phyloP scores from a whole-genome alignment of 1,140 invertebrate species.

The Hestina assimilis region DNA sequence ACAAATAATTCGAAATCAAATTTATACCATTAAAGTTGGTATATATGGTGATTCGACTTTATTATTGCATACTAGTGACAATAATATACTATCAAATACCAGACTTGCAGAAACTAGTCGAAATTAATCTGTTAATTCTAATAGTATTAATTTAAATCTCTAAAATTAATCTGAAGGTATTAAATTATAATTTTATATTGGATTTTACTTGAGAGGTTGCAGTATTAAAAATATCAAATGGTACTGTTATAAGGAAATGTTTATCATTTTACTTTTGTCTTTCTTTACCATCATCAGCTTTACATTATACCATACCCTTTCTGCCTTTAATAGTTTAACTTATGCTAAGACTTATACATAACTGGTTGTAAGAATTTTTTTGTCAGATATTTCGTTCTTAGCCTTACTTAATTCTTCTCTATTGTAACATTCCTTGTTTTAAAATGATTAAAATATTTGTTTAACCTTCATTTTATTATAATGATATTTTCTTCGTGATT shows the following conservation, averaged over 20 bases:
- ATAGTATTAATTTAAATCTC: no score
- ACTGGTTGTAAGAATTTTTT: background rate
- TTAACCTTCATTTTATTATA: background rate
- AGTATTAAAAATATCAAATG: background rate
- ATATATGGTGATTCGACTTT: no score
- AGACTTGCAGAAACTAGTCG: no score
- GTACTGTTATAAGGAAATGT: background rate
- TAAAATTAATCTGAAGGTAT: no score
- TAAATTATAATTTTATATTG: background rate
- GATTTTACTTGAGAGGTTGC: background rate
- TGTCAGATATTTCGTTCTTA: constrained; percentile 10
- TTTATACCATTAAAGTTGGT: no score
- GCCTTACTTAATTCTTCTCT: no score
- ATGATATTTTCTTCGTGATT: background rate
- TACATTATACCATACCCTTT: constrained; percentile 1
- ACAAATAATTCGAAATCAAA: no score
- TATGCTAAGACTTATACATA: constrained; percentile 9
- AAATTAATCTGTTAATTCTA: no score
- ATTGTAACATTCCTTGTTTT: no score
- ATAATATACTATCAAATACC: no score
- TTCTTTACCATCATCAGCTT: constrained; percentile 8
- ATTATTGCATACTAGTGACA: no score
- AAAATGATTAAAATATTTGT: no score
- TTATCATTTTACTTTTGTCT: constrained; percentile 1
- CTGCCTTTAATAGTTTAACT: constrained; percentile 7